Conservation (phyloP, 2,888 invertebrate species). For the Brachylomia viminalis region DNA sequence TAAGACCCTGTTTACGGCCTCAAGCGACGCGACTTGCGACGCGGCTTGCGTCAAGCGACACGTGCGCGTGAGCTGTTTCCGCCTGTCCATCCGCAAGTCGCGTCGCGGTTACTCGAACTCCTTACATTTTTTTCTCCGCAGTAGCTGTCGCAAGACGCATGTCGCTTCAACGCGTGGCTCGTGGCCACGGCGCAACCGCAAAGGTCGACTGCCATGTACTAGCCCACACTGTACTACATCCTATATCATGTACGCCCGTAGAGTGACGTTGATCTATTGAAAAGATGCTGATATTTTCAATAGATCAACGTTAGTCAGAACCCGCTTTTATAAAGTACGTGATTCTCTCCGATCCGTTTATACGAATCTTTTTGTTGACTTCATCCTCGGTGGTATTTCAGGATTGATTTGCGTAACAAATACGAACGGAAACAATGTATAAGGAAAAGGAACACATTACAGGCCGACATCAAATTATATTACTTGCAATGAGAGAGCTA, state of each 20-base stretch:
- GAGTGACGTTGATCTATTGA: no score
- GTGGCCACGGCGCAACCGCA: no score
- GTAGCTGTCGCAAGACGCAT: neutral
- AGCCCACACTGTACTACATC: slow-evolving; percentile 9
- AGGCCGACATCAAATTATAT: slow-evolving; percentile 69
- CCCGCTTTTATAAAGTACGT: slow-evolving; percentile 42
- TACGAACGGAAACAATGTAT: slow-evolving; percentile 62
- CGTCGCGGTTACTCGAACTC: no score
- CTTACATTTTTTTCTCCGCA: neutral
- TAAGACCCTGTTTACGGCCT: neutral
- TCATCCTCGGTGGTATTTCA: slow-evolving; percentile 44
- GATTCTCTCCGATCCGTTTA: slow-evolving; percentile 37
- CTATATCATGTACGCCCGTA: slow-evolving; percentile 18
- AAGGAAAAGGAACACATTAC: slow-evolving; percentile 75
- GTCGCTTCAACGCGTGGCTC: neutral
- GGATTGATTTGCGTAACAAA: slow-evolving; percentile 67
- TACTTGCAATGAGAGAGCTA: slow-evolving; percentile 73
- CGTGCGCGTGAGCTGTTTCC: neutral
- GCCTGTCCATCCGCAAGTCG: no score
- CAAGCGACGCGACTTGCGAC: neutral
- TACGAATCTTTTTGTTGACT: slow-evolving; percentile 60
- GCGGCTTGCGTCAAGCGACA: no score
- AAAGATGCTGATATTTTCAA: slow-evolving; percentile 35
- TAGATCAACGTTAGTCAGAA: slow-evolving; percentile 43
- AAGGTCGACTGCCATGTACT: slow-evolving; percentile 8